Percentiles rank a stretch among this genome's conserved stretches.
Conservation (phyloP, 1,140 invertebrate genomes). For the Epicauta chinensis region DNA sequence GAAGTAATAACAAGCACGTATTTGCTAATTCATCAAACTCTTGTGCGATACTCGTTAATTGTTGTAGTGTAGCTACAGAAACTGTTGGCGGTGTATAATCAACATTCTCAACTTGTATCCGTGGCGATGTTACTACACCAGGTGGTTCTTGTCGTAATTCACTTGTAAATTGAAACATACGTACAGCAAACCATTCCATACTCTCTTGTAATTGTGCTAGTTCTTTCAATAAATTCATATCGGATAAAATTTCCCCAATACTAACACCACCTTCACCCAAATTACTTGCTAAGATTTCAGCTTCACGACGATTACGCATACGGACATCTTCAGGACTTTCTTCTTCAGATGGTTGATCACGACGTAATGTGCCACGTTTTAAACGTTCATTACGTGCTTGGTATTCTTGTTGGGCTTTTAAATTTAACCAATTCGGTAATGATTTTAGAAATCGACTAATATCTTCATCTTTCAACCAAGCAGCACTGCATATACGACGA, state of each 20-base stretch:
- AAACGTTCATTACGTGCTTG: slow-evolving; percentile 37
- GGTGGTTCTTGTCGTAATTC: slow-evolving; percentile 43
- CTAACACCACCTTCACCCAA: slow-evolving; percentile 79
- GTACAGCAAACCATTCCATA: slow-evolving; percentile 70
- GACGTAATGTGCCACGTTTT: slow-evolving; percentile 36
- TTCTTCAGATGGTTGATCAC: slow-evolving; percentile 55
- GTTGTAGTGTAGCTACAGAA: slow-evolving; percentile 44
- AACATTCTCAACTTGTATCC: slow-evolving; percentile 29
- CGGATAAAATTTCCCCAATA: slow-evolving; percentile 75
- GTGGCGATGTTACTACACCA: slow-evolving; percentile 23
- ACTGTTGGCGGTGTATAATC: slow-evolving; percentile 24
- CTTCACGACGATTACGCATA: slow-evolving; percentile 78
- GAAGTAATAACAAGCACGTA: slow-evolving; percentile 82
- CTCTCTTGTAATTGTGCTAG: slow-evolving; percentile 88
- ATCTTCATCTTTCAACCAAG: slow-evolving; percentile 92
- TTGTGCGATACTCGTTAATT: slow-evolving; percentile 58
- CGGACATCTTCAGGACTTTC: slow-evolving; percentile 72
- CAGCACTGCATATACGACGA: slow-evolving; percentile 74
- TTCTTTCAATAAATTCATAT: slow-evolving; percentile 68
- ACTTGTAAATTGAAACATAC: slow-evolving; percentile 48
- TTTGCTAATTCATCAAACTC: slow-evolving; percentile 86
- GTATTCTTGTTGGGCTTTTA: slow-evolving; percentile 52
- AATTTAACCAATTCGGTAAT: slow-evolving; percentile 73
- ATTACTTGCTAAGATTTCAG: slow-evolving; percentile 85
- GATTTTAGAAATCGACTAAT: slow-evolving; percentile 85